Percentiles rank a stretch among this genome's conserved stretches.
Evolutionary conservation across 2,797 vertebrate species (phyloP).

Genomic region (Notolepis coatsorum): DNA sequence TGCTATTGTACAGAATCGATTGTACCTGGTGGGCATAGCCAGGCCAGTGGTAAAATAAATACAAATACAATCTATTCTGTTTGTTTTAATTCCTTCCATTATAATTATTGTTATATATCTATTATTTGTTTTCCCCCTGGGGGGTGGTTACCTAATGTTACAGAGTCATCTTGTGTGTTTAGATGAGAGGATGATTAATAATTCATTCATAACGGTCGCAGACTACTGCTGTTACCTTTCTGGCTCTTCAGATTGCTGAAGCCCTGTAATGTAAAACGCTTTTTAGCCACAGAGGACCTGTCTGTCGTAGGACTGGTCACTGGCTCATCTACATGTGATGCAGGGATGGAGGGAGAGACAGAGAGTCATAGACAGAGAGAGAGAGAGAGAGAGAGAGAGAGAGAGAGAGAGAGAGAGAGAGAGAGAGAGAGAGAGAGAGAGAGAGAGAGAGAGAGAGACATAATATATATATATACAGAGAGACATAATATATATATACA

Average conservation of each 20-base stretch:
- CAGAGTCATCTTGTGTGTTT: too few relatives aligned
- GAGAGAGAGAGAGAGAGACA: conserved; percentile 22
- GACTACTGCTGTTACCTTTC: too few relatives aligned
- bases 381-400: conserved; percentile 27
- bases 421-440: background rate
- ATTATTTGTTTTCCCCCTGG: too few relatives aligned
- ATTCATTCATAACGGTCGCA: too few relatives aligned
- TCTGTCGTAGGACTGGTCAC: conserved; percentile 89
- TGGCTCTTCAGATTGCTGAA: conserved; percentile 94
- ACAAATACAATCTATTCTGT: too few relatives aligned
- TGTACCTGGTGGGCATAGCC: conserved; percentile 59
- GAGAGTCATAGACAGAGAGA: background rate
- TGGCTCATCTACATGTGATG: conserved; percentile 80
- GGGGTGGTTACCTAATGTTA: too few relatives aligned
- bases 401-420: conserved; percentile 7
- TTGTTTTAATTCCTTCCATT: too few relatives aligned
- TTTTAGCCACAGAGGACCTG: conserved; percentile 89
- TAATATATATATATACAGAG: too few relatives aligned
- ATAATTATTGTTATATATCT: too few relatives aligned
- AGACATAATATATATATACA: too few relatives aligned
- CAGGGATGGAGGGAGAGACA: conserved; percentile 14
- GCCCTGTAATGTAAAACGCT: conserved; percentile 91
- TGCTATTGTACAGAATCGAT: too few relatives aligned
- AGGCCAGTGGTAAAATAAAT: conserved; percentile 73
- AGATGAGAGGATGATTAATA: too few relatives aligned